Evolutionary conservation across 2,113 vertebrate species (phyloP), one percentile per base, ranked within the genome.

Genomic region (Vicugna pacos): DNA sequence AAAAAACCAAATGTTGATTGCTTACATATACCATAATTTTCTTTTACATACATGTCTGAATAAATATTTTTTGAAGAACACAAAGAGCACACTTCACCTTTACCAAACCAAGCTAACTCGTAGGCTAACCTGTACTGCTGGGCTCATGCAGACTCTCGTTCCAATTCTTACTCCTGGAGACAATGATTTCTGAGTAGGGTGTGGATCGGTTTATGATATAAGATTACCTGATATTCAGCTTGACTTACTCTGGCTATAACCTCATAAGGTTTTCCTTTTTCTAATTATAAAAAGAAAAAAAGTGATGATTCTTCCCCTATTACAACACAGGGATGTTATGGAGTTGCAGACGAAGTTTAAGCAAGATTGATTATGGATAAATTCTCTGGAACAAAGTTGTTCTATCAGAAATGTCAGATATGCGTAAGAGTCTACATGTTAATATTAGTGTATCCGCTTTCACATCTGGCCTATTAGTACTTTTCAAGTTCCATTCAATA

Each of bases 1-100:
- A 22, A 84, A 97, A 67, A 50, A 20, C 4, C 13, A 46, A 94
- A 58, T 28, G 38, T 56, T 12, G 62, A 56, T 54, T 54, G 60
- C n/a, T 73, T 69, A 96, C 11, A 62, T 13, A 80, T 17, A 67
- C 38, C 52, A 17, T 72, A 46, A 42, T 85, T 94, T 88, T 84
- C 77, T 93, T 56, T 90, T 58, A 62, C 8, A 73, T 19, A 26
- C 3, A 26, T 24, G 32, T 76, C 46, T 69, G 60, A 64, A 80
- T 70, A 93, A 86, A 58, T 46, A 88, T n/a, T 80, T 80, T 64
- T n/a, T 91, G 30, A 94, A 80, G 92, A 79, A 70, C 26, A 60
- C 16, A 26, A 22, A 82, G 48, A 54, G 4, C 38, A 62, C 0
- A 24, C 26, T 72, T 85, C 48, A 32, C 69, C 48, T 92, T 70